Evolutionary conservation across 1,140 invertebrate species (phyloP).

Genomic region (Drosophila chauvacae): DNA sequence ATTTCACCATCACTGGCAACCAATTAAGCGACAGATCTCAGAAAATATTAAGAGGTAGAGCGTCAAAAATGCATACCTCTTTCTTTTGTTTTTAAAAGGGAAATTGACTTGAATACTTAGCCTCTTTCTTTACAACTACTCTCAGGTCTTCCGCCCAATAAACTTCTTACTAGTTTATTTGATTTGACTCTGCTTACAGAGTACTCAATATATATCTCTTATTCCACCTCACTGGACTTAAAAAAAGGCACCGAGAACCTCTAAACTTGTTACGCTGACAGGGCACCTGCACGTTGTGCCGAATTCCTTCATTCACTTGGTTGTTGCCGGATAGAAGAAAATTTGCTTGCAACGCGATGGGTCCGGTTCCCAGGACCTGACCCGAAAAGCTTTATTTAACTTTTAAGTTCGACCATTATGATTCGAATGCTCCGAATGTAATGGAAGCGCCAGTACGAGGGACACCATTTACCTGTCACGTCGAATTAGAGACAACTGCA

Average conservation of each 20-base stretch:
- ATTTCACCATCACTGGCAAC: too few relatives aligned
- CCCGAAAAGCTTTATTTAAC: neutral
- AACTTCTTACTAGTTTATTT: neutral
- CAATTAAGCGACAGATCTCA: too few relatives aligned
- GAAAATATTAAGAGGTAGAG: too few relatives aligned
- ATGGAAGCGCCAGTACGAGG: neutral
- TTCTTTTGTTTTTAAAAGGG: neutral
- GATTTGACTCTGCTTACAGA: neutral
- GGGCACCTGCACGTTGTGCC: neutral
- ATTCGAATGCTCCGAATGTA: constrained; percentile 15
- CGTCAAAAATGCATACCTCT: too few relatives aligned
- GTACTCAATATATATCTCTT: neutral
- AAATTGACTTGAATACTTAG: neutral
- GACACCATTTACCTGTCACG: constrained; percentile 28
- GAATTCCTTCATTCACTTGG: neutral
- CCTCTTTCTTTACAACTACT: neutral
- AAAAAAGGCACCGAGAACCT: neutral
- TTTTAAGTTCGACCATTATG: constrained; percentile 21
- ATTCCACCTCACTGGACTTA: too few relatives aligned
- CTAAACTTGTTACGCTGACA: neutral
- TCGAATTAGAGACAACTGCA: constrained; percentile 53
- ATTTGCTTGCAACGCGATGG: too few relatives aligned
- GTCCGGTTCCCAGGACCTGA: neutral
- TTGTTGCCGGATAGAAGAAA: neutral
- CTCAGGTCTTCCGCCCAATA: neutral